A percentile compares a stretch with the other conserved stretches of the same genome.
Evolutionary conservation across 2,888 invertebrate genomes (phyloP).

Genomic region (Epicampocera succincta): DNA sequence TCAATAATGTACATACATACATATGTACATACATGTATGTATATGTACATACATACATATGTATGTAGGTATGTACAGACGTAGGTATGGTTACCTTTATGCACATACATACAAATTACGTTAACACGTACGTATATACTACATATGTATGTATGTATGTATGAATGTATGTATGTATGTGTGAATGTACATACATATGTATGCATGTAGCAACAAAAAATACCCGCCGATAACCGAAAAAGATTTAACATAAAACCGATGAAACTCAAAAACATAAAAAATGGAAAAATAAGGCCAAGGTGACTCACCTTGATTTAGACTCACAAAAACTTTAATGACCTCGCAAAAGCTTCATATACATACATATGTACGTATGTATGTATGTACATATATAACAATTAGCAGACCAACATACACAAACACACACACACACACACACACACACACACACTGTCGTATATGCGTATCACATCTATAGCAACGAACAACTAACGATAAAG

Average conservation of each 20-base stretch:
- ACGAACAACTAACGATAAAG: constrained; percentile 23
- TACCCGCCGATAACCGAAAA: constrained; percentile 71
- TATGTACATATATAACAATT: too few species aligned
- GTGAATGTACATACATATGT: constrained; percentile 10
- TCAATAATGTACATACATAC: not conserved
- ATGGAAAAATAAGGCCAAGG: constrained; percentile 80
- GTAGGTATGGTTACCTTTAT: not conserved
- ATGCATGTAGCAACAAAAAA: constrained; percentile 46
- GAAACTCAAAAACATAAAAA: constrained; percentile 48
- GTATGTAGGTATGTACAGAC: not conserved
- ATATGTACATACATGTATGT: too few species aligned
- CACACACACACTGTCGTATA: not conserved
- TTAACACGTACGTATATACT: not conserved
- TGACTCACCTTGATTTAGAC: constrained; percentile 80
- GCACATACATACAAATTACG: not conserved
- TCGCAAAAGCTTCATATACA: constrained; percentile 77
- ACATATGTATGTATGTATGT: not conserved
- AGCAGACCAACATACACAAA: constrained; percentile 38
- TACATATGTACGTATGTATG: too few species aligned
- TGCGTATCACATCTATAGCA: constrained; percentile 5
- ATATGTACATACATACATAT: not conserved
- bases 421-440: not conserved
- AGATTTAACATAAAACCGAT: constrained; percentile 37
- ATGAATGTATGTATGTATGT: not conserved
- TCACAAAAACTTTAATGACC: constrained; percentile 78